Percentiles rank a stretch among this genome's conserved stretches.
phyloP scores from a whole-genome alignment of 1,140 invertebrate genomes.

The Melanaphis sacchari region DNA sequence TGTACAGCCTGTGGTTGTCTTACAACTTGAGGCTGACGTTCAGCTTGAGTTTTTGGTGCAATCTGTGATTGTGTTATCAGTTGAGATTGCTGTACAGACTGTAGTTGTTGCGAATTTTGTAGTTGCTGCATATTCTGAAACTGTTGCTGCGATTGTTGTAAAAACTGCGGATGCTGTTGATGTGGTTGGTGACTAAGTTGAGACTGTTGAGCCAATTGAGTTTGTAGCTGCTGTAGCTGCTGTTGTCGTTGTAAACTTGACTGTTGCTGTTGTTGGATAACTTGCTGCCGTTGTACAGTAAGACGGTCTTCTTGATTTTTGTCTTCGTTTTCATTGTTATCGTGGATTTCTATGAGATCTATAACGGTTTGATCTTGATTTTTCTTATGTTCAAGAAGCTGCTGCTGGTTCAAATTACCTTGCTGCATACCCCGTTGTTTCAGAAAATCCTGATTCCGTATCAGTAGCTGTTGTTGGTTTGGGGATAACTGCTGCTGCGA shows the following conservation, averaged over 20 bases:
- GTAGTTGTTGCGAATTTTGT: background rate
- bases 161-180: background rate
- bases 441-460: background rate
- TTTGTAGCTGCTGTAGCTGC: background rate
- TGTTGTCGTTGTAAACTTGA: background rate
- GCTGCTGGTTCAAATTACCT: background rate
- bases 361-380: conserved; percentile 1
- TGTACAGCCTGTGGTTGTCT: background rate
- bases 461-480: background rate
- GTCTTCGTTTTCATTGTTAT: background rate
- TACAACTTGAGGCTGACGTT: background rate
- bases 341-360: background rate
- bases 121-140: background rate
- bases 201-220: background rate
- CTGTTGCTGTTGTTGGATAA: background rate
- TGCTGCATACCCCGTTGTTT: background rate
- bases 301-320: background rate
- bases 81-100: background rate
- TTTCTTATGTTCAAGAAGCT: background rate
- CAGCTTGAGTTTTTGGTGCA: background rate
- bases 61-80: background rate
- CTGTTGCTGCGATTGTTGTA: background rate
- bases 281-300: background rate
- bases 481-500: background rate
- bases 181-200: background rate